These are phyloP conservation scores for Lanius ludovicianus DNA, from an alignment of 2,113 vertebrate species.

Conservation along the genomic window DNA sequence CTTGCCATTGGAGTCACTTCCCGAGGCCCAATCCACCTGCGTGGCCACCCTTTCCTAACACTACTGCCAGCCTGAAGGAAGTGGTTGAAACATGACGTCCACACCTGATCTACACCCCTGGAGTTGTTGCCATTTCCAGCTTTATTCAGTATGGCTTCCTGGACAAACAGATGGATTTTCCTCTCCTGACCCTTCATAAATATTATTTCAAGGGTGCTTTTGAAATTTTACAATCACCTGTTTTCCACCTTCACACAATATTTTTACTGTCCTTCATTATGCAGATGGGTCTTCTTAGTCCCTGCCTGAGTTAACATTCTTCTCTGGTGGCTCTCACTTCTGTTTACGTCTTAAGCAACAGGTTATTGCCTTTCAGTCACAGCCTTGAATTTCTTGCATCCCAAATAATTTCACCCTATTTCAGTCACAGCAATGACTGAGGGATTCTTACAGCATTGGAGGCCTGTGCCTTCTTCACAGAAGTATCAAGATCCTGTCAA, in stretches of 20 bases:
- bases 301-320: background rate
- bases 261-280: background rate
- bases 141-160: slow-evolving; percentile 43
- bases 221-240: background rate
- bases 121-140: background rate
- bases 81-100: background rate
- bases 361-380: background rate
- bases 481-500: background rate
- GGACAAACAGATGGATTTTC: slow-evolving; percentile 28
- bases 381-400: background rate
- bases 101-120: background rate
- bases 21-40: background rate
- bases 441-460: background rate
- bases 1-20: accelerated
- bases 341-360: slow-evolving; percentile 4
- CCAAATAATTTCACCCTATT: background rate
- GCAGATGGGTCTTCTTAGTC: background rate
- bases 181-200: slow-evolving; percentile 4
- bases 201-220: slow-evolving; percentile 25
- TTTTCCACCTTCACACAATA: background rate
- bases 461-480: background rate
- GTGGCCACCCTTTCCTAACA: background rate
- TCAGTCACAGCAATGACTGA: background rate
- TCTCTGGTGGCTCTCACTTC: background rate
- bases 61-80: background rate